Base-by-base conservation (phyloP, 1,140 invertebrate genomes). In the Batillaria attramentaria region DNA sequence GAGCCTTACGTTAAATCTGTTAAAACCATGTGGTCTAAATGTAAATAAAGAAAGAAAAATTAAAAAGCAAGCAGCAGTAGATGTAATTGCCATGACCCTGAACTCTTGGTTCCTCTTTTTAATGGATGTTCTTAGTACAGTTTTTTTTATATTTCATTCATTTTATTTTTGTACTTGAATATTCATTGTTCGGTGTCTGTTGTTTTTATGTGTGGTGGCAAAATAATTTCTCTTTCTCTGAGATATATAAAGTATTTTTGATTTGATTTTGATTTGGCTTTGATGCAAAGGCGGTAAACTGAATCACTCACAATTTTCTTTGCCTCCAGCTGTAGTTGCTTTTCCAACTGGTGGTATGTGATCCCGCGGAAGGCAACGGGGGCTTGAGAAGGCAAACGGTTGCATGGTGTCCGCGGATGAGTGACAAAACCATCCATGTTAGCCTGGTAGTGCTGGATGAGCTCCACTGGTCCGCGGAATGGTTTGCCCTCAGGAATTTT, bases 321-420 rank as follows among this genome's bases (percentile, higher is more conserved):
- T 16, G 90, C 89, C 77, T 89, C 89, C 31, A 81, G 77, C 20
- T 90, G 68, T 57, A 92, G 84, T 42, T 88, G 83, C 54, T 88
- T 83, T 35, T 92, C 88, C 35, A 92, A 84, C 50, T 91, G 87
- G n/a, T 87, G 84, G 72, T 89, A 89, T 1, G 91, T 90, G 65
- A 92, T 87, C 13, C 91, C 91, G 72, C 91, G 85, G 78, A 92
- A 92, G n/a, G 89, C 89, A 54, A 91, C 89, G 3, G 91, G 88
- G 6, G 87, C 85, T 39, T 89, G 86, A 35, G 86, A 84, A n/a
- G 88, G 78, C 6, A 83, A 81, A 62, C 91, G 82, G 31, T 87
- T 83, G 79, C 91, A 91, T 16, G 91, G 89, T 20, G 85, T 77
- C 5, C 78, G 83, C 20, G 91, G 91, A 24, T 85, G 85, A 6